Evolutionary conservation across 2,888 invertebrate species (phyloP), one percentile per base, ranked within the genome.

Genomic region (Cenopis cana): DNA sequence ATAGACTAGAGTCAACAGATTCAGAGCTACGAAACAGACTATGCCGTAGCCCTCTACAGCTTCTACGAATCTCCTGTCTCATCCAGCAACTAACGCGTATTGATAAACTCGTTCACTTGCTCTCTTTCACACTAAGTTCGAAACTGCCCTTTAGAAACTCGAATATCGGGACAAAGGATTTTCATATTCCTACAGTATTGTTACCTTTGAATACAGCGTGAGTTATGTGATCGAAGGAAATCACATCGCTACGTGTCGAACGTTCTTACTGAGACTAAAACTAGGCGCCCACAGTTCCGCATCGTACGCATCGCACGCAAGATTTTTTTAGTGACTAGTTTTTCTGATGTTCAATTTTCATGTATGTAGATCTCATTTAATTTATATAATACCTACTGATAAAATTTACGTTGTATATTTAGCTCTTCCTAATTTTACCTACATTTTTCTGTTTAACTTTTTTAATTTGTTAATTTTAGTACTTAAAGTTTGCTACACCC

Each of bases 161-260:
- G 65, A 59, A 59, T 70, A 70, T 65, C 24, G 52, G 46, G 75
- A 76, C 76, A 77, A 78, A 77, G 74, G 75, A 74, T 73, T 75
- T 74, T 70, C 75, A 74, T 76, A 75, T 77, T 75, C 76, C 56
- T 52, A 69, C 67, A 73, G 74, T 75, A 73, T 72, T 74, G 69
- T 72, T 74, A 71, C 68, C 74, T 75, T 66, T 29, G 38, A 62
- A 66, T 72, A 73, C 60, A 67, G 61, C 61, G 6, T 69, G 72
- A 69, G 64, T 74, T 68, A 57, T 46, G 24, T 20, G 60, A 66
- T 60, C 62, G 68, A 24, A 12, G 24, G 17, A 62, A 56, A 57
- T 59, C 20, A 52, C 49, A 59, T 46, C 11, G 33, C n/a, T 49
- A 17, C 41, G 56, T 56, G 56, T 14, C 50, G n/a, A 60, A 12